phyloP scores from a whole-genome alignment of 2,888 invertebrate genomes.

The Acholoe squamosa region DNA sequence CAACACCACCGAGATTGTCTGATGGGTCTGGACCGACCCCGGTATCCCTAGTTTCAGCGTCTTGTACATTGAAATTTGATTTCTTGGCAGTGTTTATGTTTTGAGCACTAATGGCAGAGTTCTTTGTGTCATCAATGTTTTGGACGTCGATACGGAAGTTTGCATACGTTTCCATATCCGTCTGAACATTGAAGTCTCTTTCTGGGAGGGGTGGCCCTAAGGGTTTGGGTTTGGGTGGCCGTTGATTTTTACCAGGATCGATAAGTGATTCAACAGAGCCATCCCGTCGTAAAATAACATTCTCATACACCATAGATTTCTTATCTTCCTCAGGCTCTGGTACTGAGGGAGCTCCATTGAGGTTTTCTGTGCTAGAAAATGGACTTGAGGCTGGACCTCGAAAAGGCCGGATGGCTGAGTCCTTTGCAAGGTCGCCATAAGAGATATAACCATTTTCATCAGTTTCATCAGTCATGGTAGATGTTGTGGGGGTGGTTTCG shows the following conservation, averaged over 20 bases:
- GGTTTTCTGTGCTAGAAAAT: no score
- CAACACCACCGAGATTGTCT: background rate
- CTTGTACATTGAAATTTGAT: background rate
- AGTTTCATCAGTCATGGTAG: no score
- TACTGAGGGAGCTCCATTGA: no score
- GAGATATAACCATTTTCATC: no score
- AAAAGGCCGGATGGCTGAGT: no score
- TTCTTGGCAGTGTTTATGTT: background rate
- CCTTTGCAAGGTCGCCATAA: no score
- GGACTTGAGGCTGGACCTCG: no score
- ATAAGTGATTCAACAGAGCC: background rate
- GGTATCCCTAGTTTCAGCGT: conserved; percentile 31
- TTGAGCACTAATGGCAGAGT: no score
- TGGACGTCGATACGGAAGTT: background rate
- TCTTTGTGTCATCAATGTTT: background rate
- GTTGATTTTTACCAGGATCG: background rate
- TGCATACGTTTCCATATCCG: background rate
- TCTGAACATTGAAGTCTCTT: conserved; percentile 14
- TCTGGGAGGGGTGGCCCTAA: background rate
- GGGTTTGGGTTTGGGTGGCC: background rate
- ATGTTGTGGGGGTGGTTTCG: no score
- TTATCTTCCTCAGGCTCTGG: background rate
- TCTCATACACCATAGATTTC: background rate
- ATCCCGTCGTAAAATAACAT: background rate
- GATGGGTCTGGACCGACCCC: conserved; percentile 25